Conservation (phyloP, 2,888 invertebrate genomes). For the Pseudococcus longispinus region DNA sequence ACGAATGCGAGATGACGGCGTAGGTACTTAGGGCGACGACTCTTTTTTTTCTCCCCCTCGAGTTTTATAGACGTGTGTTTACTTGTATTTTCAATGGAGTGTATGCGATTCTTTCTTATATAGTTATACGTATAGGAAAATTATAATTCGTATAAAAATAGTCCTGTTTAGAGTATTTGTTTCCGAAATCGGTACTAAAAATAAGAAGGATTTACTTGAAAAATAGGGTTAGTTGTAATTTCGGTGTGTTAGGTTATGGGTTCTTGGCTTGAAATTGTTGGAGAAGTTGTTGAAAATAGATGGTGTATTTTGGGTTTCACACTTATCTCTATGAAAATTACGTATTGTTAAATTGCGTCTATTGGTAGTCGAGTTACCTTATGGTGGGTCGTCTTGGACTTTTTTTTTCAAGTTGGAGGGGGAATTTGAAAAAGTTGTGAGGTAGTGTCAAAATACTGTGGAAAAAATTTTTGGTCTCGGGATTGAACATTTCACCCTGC, state of each 20-base stretch:
- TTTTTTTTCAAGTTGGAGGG: no score
- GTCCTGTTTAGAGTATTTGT: background rate
- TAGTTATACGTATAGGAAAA: background rate
- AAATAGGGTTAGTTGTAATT: background rate
- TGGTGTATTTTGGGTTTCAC: no score
- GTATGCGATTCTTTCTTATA: background rate
- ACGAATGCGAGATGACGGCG: background rate
- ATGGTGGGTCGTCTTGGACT: no score
- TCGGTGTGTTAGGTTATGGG: background rate
- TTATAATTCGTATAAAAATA: background rate
- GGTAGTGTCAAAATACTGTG: no score
- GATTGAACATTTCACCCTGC: no score
- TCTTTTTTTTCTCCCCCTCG: background rate
- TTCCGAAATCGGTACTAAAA: background rate
- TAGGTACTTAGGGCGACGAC: background rate
- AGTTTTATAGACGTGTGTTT: background rate
- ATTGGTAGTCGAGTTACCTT: no score
- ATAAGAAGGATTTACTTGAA: background rate
- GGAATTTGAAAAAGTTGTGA: no score
- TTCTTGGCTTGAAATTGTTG: no score
- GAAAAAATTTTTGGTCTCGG: no score
- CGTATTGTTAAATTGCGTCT: no score
- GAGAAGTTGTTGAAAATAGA: background rate
- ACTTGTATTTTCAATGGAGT: background rate
- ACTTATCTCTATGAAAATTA: no score